Evolutionary conservation across 2,797 vertebrate species (phyloP).

Genomic region (Anguilla megastoma): DNA sequence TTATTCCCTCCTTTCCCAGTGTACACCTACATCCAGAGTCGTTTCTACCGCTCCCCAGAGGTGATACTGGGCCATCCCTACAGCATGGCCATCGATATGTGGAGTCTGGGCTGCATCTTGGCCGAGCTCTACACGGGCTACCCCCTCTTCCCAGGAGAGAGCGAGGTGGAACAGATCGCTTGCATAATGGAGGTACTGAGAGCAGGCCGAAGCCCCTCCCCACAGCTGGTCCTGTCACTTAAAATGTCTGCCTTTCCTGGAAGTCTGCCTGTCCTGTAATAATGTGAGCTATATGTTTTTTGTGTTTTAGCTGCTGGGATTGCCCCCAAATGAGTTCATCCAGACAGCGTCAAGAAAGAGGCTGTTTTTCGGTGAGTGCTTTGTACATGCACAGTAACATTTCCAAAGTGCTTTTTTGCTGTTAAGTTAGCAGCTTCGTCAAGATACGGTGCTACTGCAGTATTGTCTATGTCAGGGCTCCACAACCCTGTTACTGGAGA

Average conservation of each 20-base stretch:
- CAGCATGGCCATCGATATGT: conserved; percentile 93
- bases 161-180: conserved; percentile 89
- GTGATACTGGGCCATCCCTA: conserved; percentile 92
- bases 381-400: background rate
- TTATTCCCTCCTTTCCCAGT: conserved; percentile 62
- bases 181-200: conserved; percentile 91
- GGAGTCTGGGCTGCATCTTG: conserved; percentile 93
- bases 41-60: conserved; percentile 92
- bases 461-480: background rate
- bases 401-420: background rate
- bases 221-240: too few relatives aligned
- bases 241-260: background rate
- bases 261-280: background rate
- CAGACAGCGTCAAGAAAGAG: conserved; percentile 83
- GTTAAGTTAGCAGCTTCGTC: background rate
- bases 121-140: conserved; percentile 87
- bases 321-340: conserved; percentile 85
- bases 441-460: background rate
- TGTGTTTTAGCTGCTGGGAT: conserved; percentile 60
- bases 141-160: conserved; percentile 89
- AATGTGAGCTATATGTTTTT: background rate
- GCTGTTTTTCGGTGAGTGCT: conserved; percentile 85
- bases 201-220: background rate
- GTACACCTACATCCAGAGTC: conserved; percentile 92
- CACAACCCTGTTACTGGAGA: background rate